Base-by-base conservation (phyloP, 2,797 vertebrate genomes). In the Euthynnus affinis region DNA sequence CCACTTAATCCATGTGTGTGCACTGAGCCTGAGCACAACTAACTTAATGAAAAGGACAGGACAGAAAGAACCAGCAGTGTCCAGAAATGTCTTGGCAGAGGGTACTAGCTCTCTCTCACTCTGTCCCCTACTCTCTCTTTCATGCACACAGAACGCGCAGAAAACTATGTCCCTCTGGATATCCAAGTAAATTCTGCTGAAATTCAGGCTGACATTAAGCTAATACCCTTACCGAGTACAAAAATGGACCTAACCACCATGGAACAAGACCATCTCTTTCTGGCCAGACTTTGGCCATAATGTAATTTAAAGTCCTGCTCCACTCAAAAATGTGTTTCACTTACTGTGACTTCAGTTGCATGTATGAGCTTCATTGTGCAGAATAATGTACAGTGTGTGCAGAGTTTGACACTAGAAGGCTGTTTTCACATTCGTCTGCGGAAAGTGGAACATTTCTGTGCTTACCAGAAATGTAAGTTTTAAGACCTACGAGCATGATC, bases 1-100 rank as follows among this genome's bases (percentile, higher is more conserved):
- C 82, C 66, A 34, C 60, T 83, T 88, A 91, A 89, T 92, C 87
- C 84, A 10, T 75, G 76, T 71, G 71, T 74, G 75, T 76, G 71
- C 70, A 71, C 64, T 76, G 82, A 81, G 76, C 78, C 70, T 42
- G 52, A 79, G 68, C 74, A 74, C 75, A 76, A 75, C 56, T 49
- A 79, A 66, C 78, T 72, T 81, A 78, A 88, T 85, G 70, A 88
- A 88, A 85, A 78, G 56, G 66, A 80, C 68, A 87, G 48, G 68
- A 58, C 62, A 84, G 49, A 81, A 51, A 80, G 68, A 76, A 78
- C 55, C 68, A 76, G 75, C 58, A 64, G 76, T 71, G 81, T 86
- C 80, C 80, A 67, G 56, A 88, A 88, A 82, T 78, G 80, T 78
- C 79, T 76, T 86, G 71, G 70, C 74, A 83, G 22, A 80, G 48